Conservation (phyloP, 2,113 vertebrate species). For the Scophthalmus maximus region DNA sequence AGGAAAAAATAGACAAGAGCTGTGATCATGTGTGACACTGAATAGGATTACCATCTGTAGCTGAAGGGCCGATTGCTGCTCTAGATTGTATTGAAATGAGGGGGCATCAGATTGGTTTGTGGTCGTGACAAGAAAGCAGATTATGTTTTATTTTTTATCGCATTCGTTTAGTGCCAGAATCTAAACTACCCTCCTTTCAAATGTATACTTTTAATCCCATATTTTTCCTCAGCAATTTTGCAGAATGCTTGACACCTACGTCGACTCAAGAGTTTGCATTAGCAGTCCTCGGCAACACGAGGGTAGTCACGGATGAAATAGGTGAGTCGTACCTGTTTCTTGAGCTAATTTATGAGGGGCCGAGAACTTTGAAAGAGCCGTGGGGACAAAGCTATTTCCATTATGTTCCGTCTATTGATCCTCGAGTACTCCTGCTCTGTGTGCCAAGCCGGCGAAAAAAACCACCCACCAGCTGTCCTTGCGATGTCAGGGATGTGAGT, state of each 20-base stretch:
- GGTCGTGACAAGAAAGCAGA: conserved; percentile 50
- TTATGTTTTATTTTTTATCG: conserved; percentile 13
- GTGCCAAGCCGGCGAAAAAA: conserved; percentile 43
- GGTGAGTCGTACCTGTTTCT: background rate
- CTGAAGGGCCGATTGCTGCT: conserved; percentile 47
- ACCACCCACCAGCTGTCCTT: conserved; percentile 68
- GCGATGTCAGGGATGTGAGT: conserved; percentile 63
- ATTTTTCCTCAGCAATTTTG: background rate
- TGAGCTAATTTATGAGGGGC: conserved; percentile 11
- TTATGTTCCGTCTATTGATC: conserved; percentile 67
- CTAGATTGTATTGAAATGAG: conserved; percentile 67
- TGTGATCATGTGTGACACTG: conserved; percentile 61
- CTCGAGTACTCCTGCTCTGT: conserved; percentile 38
- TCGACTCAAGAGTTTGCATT: background rate
- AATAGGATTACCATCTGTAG: conserved; percentile 64
- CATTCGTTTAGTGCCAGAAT: conserved; percentile 12
- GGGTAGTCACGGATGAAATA: background rate
- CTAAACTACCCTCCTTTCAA: conserved; percentile 11
- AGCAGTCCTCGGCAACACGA: background rate
- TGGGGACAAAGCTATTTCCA: conserved; percentile 53
- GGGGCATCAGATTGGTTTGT: conserved; percentile 62
- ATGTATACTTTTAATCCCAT: background rate
- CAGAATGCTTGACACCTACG: background rate
- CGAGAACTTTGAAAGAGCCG: conserved; percentile 23
- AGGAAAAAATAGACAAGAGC: conserved; percentile 60